Evolutionary conservation across 2,113 vertebrate species (phyloP).

Genomic region (Oreocharis arfaki): DNA sequence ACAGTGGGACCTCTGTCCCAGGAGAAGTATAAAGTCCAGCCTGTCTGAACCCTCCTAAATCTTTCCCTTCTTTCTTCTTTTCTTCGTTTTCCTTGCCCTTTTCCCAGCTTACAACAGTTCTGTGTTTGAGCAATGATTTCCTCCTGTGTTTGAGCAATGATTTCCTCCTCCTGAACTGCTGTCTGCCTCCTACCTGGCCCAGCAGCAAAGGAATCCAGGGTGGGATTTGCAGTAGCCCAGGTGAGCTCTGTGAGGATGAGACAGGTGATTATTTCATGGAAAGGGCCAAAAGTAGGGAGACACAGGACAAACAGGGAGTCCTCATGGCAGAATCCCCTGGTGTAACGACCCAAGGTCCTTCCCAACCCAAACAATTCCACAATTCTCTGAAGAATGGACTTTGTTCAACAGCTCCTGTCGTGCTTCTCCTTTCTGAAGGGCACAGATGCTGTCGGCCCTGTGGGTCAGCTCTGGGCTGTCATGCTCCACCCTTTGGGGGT

Average conservation of each 20-base stretch:
- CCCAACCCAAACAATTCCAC: neutral
- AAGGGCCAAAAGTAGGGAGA: neutral
- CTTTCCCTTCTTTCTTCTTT: neutral
- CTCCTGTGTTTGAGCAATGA: neutral
- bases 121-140: neutral
- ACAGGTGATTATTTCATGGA: neutral
- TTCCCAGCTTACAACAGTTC: neutral
- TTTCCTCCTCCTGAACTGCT: neutral
- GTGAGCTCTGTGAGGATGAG: neutral
- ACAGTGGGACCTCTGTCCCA: neutral
- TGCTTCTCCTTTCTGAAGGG: neutral
- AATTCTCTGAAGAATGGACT: neutral
- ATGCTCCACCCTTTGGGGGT: neutral
- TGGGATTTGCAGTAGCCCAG: neutral
- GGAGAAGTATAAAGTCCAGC: neutral
- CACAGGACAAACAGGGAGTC: fast-evolving
- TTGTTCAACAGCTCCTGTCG: neutral
- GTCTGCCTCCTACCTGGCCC: neutral
- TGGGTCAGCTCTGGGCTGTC: neutral
- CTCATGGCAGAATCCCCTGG: neutral
- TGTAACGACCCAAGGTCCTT: neutral
- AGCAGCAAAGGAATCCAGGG: neutral
- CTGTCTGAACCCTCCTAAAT: neutral
- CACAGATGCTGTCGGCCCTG: fast-evolving
- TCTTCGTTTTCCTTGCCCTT: neutral